phyloP scores from a whole-genome alignment of 2,113 vertebrate genomes.

The Peromyscus polionotus region DNA sequence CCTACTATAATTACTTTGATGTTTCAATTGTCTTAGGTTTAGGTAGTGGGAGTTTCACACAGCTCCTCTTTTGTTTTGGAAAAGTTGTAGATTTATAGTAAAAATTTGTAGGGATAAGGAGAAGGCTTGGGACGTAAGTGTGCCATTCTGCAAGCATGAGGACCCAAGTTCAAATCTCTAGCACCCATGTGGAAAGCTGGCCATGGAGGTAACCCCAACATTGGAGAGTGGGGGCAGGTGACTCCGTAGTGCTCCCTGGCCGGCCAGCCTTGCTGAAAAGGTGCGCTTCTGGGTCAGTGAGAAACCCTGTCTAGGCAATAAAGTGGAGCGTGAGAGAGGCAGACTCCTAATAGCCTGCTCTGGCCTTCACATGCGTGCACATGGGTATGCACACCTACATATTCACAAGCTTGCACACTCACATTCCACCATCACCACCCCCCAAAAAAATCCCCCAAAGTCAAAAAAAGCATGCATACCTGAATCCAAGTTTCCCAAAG shows the following conservation, averaged over 20 bases:
- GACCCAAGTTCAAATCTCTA: background rate
- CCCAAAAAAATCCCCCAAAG: background rate
- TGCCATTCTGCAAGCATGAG: background rate
- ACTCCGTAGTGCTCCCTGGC: background rate
- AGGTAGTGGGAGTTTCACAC: background rate
- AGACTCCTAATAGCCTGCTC: too few relatives aligned
- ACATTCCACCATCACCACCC: background rate
- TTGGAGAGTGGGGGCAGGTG: background rate
- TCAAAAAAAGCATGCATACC: background rate
- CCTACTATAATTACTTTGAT: background rate
- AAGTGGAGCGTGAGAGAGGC: background rate
- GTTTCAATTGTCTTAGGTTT: background rate
- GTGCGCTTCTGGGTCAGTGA: background rate
- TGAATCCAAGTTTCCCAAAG: background rate
- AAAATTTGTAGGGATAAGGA: background rate
- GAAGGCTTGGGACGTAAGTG: background rate
- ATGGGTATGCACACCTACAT: background rate
- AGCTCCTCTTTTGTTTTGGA: background rate
- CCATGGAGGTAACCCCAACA: background rate
- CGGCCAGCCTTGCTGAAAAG: background rate
- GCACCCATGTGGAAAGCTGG: background rate
- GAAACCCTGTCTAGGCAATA: background rate
- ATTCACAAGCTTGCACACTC: background rate
- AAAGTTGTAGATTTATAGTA: constrained; percentile 2
- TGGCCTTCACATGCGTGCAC: background rate